A percentile compares a stretch with the other conserved stretches of the same genome.
Conservation (phyloP, 2,888 invertebrate genomes). For the Xanthorhoe spadicearia region DNA sequence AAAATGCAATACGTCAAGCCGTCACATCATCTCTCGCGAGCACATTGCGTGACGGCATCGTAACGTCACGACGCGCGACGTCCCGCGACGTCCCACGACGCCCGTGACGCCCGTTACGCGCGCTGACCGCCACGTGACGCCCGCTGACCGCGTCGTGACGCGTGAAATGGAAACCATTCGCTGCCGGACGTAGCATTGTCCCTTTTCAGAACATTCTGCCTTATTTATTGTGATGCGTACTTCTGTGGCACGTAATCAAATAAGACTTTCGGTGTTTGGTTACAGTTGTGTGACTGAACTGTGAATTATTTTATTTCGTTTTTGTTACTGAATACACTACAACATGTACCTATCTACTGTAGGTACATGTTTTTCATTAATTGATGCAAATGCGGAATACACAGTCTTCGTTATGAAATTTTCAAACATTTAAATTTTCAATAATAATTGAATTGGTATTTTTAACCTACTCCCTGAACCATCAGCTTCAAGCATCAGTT, state of each 20-base stretch:
- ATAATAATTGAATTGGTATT: too few species aligned
- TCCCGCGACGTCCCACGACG: neutral
- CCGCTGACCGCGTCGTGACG: conserved; percentile 21
- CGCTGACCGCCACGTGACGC: conserved; percentile 22
- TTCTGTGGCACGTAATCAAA: conserved; percentile 1
- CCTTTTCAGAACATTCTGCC: conserved; percentile 9
- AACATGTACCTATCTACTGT: too few species aligned
- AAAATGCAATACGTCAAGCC: conserved; percentile 16
- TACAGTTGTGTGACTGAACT: neutral
- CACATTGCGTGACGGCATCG: conserved; percentile 27
- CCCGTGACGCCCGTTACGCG: conserved; percentile 19
- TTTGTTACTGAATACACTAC: too few species aligned
- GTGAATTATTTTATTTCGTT: neutral
- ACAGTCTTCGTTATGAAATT: too few species aligned
- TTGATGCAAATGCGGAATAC: too few species aligned
- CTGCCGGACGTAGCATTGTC: conserved; percentile 8
- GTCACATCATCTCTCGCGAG: conserved; percentile 11
- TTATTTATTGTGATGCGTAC: conserved; percentile 23
- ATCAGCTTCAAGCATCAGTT: too few species aligned
- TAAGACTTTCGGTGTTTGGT: neutral
- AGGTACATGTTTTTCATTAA: too few species aligned
- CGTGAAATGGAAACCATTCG: conserved; percentile 34
- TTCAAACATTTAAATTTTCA: too few species aligned
- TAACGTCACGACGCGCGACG: conserved; percentile 5
- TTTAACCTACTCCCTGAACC: too few species aligned